Base-by-base conservation (phyloP, 1,140 invertebrate genomes). In the Metaphire vulgaris region DNA sequence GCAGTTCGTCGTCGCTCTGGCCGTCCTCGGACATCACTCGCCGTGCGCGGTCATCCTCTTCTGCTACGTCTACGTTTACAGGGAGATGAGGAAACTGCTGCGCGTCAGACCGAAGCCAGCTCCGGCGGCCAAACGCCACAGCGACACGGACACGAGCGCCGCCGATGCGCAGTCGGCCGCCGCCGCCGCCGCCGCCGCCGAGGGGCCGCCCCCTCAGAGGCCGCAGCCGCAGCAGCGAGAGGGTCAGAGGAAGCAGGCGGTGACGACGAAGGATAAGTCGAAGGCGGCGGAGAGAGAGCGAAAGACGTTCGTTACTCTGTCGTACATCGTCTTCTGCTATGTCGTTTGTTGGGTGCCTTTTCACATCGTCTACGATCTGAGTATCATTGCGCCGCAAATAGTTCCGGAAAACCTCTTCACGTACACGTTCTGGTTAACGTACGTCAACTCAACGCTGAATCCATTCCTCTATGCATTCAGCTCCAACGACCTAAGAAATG, bases 21-120 rank as follows among this genome's bases (percentile, higher is more conserved):
- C 83, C 21, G 75, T 81, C 41, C 66, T 86, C n/a, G 85, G 85
- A 1, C 85, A 86, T 76, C 85, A 86, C 77, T 80, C 81, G n/a
- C 81, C 85, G 0, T 83, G 82, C 66, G 32, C 82, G 28, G 33
- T 83, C 33, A 82, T 86, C 76, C 26, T 86, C 32, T 77, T 81
- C 67, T 84, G 83, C 73, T 86, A 84, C 79, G 72, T 81, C 32
- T 76, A 76, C 21, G 84, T 86, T 12, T 81, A 83, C 33, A 74
- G 80, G 28, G 81, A 82, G 21, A 79, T 85, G 75, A 78, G 75
- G 69, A 81, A 80, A 41, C 65, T 83, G 6, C 76, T 77, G 1
- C 33, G 75, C 1, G 69, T 71, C 1, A 28, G 69, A 71, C 72
- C 72, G 14, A 21, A n/a, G 21, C 26, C 14, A 0, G 30, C 67